Percentiles rank a stretch among this genome's conserved stretches.
phyloP scores from a whole-genome alignment of 2,888 invertebrate genomes.

The Scelioninae gen. 1 region DNA sequence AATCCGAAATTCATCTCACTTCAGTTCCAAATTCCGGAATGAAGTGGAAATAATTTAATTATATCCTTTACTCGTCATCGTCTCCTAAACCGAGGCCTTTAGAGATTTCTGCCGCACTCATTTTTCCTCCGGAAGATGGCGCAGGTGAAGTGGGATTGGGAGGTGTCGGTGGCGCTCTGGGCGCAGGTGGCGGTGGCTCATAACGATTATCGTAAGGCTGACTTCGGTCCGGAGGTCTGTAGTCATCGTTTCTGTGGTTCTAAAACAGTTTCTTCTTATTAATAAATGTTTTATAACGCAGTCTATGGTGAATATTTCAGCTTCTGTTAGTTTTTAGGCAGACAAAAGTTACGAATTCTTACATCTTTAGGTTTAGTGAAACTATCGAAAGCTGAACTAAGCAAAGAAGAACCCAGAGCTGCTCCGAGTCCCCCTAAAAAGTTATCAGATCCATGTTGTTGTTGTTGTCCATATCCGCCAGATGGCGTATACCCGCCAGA shows the following conservation, averaged over 20 bases:
- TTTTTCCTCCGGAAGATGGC: conserved; percentile 75
- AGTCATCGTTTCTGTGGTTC: conserved; percentile 44
- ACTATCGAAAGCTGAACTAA: conserved; percentile 80
- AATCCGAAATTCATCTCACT: too few relatives aligned
- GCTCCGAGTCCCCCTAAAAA: conserved; percentile 79
- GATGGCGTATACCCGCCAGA: conserved; percentile 78
- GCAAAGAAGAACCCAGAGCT: conserved; percentile 77
- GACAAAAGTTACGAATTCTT: too few relatives aligned
- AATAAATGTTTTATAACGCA: conserved; percentile 3
- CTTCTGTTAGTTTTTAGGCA: too few relatives aligned
- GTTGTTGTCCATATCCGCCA: conserved; percentile 76
- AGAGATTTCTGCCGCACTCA: conserved; percentile 82
- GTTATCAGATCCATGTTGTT: conserved; percentile 73
- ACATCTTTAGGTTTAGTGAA: conserved; percentile 79
- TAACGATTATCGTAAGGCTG: conserved; percentile 68
- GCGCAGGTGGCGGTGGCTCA: conserved; percentile 55
- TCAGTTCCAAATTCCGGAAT: too few relatives aligned
- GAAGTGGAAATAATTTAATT: too few relatives aligned
- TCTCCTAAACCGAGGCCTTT: conserved; percentile 81
- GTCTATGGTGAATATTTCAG: too few relatives aligned
- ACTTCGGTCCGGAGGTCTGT: conserved; percentile 36
- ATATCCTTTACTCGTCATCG: conserved; percentile 74
- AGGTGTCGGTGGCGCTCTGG: conserved; percentile 57
- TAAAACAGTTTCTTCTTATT: conserved; percentile 28
- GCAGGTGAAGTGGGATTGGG: conserved; percentile 71